Evolutionary conservation across 2,113 vertebrate species (phyloP).

Genomic region (Dendrocopos noguchii): DNA sequence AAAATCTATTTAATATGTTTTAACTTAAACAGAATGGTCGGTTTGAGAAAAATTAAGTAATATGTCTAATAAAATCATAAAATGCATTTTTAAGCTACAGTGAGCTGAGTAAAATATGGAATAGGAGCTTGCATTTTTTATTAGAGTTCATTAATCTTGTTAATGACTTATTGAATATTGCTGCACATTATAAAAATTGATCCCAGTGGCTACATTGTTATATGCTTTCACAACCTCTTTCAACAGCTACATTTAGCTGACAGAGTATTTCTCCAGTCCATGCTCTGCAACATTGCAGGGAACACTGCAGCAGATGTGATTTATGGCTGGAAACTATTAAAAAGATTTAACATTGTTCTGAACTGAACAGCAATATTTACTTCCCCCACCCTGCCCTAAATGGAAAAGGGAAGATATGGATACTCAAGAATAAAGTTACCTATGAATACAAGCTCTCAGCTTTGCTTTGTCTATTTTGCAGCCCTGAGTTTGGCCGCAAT

Average conservation of each 20-base stretch:
- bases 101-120: conserved; percentile 46
- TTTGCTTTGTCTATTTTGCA: not conserved
- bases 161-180: conserved; percentile 61
- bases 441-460: not conserved
- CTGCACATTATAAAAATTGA: conserved; percentile 44
- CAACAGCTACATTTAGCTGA: not conserved
- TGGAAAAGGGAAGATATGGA: not conserved
- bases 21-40: conserved; percentile 42
- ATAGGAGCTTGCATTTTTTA: conserved; percentile 54
- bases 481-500: not conserved
- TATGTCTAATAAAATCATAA: conserved; percentile 55
- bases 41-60: conserved; percentile 56
- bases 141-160: conserved; percentile 63
- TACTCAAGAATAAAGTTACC: not conserved
- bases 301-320: not conserved
- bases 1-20: conserved; percentile 35
- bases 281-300: not conserved
- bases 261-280: not conserved
- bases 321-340: not conserved
- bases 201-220: conserved; percentile 11
- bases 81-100: conserved; percentile 59
- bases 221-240: conserved; percentile 25
- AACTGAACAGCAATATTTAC: not conserved
- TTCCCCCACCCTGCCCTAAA: not conserved
- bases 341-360: not conserved